A percentile compares a stretch with the other conserved stretches of the same genome.
Conservation (phyloP, 2,888 invertebrate genomes). For the Diarsia brunnea region DNA sequence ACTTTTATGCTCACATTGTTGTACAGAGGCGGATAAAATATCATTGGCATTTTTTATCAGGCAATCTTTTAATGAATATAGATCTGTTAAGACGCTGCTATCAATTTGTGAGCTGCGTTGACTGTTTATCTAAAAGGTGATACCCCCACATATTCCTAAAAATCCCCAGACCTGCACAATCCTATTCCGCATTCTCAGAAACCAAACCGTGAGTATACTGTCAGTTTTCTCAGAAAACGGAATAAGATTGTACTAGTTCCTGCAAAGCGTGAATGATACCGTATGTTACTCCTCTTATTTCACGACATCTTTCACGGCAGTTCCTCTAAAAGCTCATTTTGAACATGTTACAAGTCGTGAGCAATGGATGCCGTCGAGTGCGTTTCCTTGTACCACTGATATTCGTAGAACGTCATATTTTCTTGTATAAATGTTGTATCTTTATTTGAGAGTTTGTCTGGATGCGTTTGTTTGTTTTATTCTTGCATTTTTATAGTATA, state of each 20-base stretch:
- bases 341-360: constrained; percentile 25
- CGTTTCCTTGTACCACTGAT: constrained; percentile 42
- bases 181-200: not conserved
- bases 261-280: not conserved
- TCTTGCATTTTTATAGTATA: not conserved
- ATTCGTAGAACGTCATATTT: constrained; percentile 30
- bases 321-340: constrained; percentile 28
- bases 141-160: not conserved
- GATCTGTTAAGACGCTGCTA: not conserved
- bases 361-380: constrained; percentile 43
- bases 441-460: not conserved
- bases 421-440: constrained; percentile 13
- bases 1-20: not conserved
- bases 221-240: too few relatives aligned
- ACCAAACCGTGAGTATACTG: not conserved
- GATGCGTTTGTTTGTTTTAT: not conserved
- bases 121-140: not conserved
- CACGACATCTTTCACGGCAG: not conserved
- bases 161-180: not conserved
- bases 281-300: not conserved
- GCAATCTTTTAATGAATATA: not conserved
- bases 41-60: not conserved
- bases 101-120: not conserved
- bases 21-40: not conserved
- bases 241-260: not conserved